These are phyloP conservation scores for Condylura cristata DNA, from an alignment of 2,113 vertebrate genomes.

Conservation along the genomic window DNA sequence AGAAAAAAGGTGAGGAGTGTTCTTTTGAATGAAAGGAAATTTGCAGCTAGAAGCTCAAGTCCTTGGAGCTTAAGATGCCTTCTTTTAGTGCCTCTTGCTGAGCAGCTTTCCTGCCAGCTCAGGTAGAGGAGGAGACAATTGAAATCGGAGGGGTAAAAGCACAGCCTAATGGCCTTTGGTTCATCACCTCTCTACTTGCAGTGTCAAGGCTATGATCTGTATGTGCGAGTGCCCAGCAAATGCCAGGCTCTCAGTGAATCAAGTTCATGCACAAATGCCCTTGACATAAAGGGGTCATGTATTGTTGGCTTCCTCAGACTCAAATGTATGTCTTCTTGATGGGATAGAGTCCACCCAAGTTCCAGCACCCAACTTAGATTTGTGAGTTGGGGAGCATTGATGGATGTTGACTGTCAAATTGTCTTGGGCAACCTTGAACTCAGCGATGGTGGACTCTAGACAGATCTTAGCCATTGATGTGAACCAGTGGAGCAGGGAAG, in stretches of 20 bases:
- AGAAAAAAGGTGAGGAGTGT: conserved; percentile 51
- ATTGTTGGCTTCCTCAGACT: conserved; percentile 33
- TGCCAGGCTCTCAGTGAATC: background rate
- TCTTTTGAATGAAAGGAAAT: conserved; percentile 76
- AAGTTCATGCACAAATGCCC: background rate
- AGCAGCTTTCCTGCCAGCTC: background rate
- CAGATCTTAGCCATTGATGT: background rate
- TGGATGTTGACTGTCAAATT: background rate
- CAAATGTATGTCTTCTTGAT: conserved; percentile 14
- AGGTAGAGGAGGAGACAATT: background rate
- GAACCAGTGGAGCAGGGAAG: background rate
- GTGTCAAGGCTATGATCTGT: conserved; percentile 31
- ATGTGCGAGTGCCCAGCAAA: background rate
- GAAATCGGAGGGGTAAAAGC: conserved; percentile 31
- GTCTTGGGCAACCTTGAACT: background rate
- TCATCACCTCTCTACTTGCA: background rate
- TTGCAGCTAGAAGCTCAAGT: conserved; percentile 40
- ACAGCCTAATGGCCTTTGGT: background rate
- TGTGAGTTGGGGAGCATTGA: background rate
- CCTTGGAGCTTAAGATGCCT: conserved; percentile 48
- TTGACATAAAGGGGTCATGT: conserved; percentile 20
- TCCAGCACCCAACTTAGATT: background rate
- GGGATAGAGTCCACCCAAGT: background rate
- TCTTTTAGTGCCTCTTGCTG: background rate
- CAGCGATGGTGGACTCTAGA: background rate